These are phyloP conservation scores for Caenorhabditis plicata DNA, from an alignment of 2,888 invertebrate genomes.

Conservation along the genomic window DNA sequence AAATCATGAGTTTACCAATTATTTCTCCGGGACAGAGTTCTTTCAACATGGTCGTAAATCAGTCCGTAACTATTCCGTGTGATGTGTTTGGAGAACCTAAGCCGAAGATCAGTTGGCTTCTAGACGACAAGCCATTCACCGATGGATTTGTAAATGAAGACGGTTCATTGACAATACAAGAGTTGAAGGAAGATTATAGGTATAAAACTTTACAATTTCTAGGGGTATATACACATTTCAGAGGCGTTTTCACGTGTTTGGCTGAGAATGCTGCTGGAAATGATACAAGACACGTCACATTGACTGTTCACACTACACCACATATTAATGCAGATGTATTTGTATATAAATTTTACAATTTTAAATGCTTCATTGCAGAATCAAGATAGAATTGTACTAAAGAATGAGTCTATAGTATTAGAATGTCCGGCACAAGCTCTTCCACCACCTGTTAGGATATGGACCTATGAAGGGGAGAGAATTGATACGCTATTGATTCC, in stretches of 20 bases:
- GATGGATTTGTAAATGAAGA: slow-evolving; percentile 52
- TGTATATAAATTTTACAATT: background rate
- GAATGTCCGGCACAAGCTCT: slow-evolving; percentile 62
- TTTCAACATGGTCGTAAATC: slow-evolving; percentile 61
- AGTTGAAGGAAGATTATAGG: slow-evolving; percentile 25
- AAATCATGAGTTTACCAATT: slow-evolving; percentile 47
- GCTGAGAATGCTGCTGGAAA: slow-evolving; percentile 56
- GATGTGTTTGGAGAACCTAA: slow-evolving; percentile 52
- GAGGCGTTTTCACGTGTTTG: slow-evolving; percentile 50
- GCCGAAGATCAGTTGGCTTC: slow-evolving; percentile 55
- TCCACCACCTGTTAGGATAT: slow-evolving; percentile 61
- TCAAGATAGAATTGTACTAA: slow-evolving; percentile 41
- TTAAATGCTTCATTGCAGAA: slow-evolving; percentile 28
- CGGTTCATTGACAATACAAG: slow-evolving; percentile 50
- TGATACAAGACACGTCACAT: slow-evolving; percentile 57
- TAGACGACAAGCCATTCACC: slow-evolving; percentile 49
- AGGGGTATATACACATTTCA: no score
- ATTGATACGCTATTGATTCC: slow-evolving; percentile 38
- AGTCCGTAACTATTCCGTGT: slow-evolving; percentile 54
- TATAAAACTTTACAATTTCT: no score
- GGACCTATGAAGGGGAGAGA: slow-evolving; percentile 59
- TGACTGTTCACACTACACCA: slow-evolving; percentile 65
- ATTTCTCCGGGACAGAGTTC: slow-evolving; percentile 56
- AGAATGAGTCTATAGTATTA: slow-evolving; percentile 56
- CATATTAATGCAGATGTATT: slow-evolving; percentile 35